Percentiles rank a stretch among this genome's conserved stretches.
Evolutionary conservation across 1,140 invertebrate genomes (phyloP).

Genomic region (Lepidostoma basale): DNA sequence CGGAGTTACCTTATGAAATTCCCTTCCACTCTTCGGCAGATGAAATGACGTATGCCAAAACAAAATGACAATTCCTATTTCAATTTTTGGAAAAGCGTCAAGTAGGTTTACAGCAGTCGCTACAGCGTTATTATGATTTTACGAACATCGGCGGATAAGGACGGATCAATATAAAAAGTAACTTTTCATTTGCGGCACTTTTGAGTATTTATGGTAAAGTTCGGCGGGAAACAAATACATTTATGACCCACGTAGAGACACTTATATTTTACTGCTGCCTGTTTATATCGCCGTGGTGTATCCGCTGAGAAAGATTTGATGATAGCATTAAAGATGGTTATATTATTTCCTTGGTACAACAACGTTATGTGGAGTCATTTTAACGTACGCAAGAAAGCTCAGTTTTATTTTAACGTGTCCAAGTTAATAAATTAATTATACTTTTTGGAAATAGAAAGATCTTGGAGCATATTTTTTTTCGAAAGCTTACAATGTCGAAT

Average conservation of each 20-base stretch:
- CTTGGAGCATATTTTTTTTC: no score
- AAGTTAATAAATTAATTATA: no score
- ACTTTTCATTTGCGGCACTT: slow-evolving; percentile 26
- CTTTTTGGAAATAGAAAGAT: no score
- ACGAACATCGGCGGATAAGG: slow-evolving; percentile 6
- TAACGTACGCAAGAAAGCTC: no score
- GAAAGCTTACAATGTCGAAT: no score
- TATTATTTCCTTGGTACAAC: neutral
- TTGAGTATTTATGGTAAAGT: slow-evolving; percentile 34
- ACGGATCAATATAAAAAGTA: neutral
- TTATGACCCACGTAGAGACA: slow-evolving; percentile 16
- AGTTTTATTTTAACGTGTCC: no score
- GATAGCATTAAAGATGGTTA: neutral
- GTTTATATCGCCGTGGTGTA: neutral
- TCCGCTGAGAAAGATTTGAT: neutral
- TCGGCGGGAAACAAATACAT: slow-evolving; percentile 35
- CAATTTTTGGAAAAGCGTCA: slow-evolving; percentile 3
- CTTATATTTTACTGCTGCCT: neutral
- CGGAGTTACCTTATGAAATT: no score
- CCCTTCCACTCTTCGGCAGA: no score
- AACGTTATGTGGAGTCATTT: neutral
- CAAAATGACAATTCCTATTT: neutral
- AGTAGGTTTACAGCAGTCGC: slow-evolving; percentile 40
- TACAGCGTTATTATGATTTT: slow-evolving; percentile 39
- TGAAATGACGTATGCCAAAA: no score